These are phyloP conservation scores for Hermaeophaga mercurialis DNA, from an alignment of 2,888 invertebrate genomes.

Conservation along the genomic window DNA sequence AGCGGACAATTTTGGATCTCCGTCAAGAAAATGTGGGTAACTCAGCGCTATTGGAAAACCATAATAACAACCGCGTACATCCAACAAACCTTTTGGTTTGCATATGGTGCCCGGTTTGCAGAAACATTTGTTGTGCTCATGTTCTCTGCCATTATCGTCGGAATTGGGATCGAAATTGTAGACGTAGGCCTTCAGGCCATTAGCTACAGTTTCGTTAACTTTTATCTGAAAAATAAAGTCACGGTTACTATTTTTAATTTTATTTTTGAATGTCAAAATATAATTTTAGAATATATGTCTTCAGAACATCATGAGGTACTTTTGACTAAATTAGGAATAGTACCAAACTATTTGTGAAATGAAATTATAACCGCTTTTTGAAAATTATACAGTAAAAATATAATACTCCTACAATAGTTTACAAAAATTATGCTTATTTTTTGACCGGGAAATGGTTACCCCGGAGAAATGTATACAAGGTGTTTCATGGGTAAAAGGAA, in stretches of 20 bases:
- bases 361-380: no score
- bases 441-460: no score
- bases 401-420: no score
- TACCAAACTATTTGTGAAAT: no score
- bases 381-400: no score
- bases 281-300: no score
- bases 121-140: constrained; percentile 81
- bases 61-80: constrained; percentile 87
- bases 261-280: not conserved
- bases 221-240: constrained; percentile 61
- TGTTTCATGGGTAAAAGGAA: no score
- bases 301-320: no score
- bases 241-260: no score
- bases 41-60: constrained; percentile 89
- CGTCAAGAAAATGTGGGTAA: constrained; percentile 84
- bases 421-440: no score
- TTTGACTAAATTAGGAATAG: no score
- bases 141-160: constrained; percentile 75
- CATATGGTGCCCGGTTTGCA: constrained; percentile 69
- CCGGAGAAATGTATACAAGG: no score
- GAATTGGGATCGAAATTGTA: constrained; percentile 79
- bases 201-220: constrained; percentile 63
- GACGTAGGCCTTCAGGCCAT: constrained; percentile 70
- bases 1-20: constrained; percentile 67
- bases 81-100: constrained; percentile 75